These are phyloP conservation scores for Volucella inflata DNA, from an alignment of 2,888 invertebrate genomes.

Conservation along the genomic window DNA sequence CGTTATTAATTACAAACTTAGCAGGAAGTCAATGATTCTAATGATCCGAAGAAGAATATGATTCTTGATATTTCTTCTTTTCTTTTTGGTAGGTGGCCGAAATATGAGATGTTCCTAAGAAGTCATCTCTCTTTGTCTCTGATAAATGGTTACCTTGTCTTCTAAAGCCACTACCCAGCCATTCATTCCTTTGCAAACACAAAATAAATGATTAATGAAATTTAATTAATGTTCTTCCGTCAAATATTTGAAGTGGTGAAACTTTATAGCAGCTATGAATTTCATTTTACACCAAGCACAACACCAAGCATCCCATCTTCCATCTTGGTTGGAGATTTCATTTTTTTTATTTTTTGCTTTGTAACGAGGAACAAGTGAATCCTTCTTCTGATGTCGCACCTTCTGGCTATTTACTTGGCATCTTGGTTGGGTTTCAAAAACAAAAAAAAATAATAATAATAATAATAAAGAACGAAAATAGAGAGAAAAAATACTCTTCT, in stretches of 20 bases:
- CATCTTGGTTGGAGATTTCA: not conserved
- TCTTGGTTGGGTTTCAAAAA: slow-evolving; percentile 34
- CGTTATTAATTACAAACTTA: slow-evolving; percentile 66
- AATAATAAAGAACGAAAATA: slow-evolving; percentile 15
- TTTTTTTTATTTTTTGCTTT: slow-evolving; percentile 13
- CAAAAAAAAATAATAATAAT: slow-evolving; percentile 31
- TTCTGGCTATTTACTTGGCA: slow-evolving; percentile 66
- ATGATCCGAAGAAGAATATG: slow-evolving; percentile 39
- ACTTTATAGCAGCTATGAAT: slow-evolving; percentile 27
- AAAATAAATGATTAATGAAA: slow-evolving; percentile 61
- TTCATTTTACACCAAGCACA: slow-evolving; percentile 33
- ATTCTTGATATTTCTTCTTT: slow-evolving; percentile 2
- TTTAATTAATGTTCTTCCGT: slow-evolving; percentile 66
- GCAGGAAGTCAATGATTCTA: slow-evolving; percentile 56
- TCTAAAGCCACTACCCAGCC: not conserved
- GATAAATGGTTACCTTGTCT: slow-evolving; percentile 45
- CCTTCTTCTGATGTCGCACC: slow-evolving; percentile 62
- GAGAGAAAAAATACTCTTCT: slow-evolving; percentile 25
- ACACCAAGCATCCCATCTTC: not conserved
- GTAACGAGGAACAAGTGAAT: slow-evolving; percentile 36
- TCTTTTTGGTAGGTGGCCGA: not conserved
- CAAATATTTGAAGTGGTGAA: slow-evolving; percentile 42
- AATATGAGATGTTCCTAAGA: slow-evolving; percentile 21
- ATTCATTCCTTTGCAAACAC: slow-evolving; percentile 25
- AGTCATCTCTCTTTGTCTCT: slow-evolving; percentile 28